Conservation (phyloP, 2,797 vertebrate species). For the Megaceryle alcyon region DNA sequence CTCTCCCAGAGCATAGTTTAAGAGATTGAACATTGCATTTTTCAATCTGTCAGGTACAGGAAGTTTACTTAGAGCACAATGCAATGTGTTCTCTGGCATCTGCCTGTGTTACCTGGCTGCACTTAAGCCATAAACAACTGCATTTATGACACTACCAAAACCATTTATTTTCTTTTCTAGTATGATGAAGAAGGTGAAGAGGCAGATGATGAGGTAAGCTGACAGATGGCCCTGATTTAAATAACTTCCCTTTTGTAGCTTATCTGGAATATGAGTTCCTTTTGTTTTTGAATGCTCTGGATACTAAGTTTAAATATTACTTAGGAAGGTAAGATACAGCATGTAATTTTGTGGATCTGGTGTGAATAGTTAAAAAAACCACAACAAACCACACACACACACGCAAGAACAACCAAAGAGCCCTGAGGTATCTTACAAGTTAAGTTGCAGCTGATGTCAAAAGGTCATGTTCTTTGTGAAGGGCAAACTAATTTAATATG, state of each 20-base stretch:
- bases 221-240: slow-evolving; percentile 34
- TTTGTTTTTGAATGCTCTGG: background rate
- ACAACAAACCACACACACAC: background rate
- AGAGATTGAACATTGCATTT: background rate
- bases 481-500: background rate
- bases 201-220: slow-evolving; percentile 94
- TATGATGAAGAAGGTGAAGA: slow-evolving; percentile 99
- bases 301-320: background rate
- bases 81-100: background rate
- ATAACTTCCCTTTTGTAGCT: background rate
- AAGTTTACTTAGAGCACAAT: background rate
- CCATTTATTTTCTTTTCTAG: slow-evolving; percentile 73
- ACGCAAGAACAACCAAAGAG: background rate
- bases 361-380: background rate
- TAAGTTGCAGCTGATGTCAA: background rate
- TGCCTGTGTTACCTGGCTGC: background rate
- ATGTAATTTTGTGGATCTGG: background rate
- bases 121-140: background rate
- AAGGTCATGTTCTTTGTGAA: background rate
- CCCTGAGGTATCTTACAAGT: background rate
- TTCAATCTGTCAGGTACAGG: background rate
- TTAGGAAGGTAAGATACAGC: background rate
- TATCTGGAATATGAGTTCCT: background rate
- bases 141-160: background rate
- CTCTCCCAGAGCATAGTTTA: background rate